Conservation (phyloP, 2,888 invertebrate genomes). For the Drosophila stalkeri region DNA sequence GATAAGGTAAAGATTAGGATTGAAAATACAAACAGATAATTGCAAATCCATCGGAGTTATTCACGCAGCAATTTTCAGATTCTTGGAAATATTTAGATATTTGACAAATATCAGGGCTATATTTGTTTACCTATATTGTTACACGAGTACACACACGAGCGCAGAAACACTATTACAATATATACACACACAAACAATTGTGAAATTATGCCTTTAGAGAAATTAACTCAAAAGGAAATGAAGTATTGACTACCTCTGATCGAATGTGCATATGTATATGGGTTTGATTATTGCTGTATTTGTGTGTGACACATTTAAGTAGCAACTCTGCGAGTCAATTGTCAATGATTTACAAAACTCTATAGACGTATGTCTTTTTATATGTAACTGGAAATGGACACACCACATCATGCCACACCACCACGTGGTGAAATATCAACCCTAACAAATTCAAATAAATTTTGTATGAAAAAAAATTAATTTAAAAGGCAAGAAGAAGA, state of each 20-base stretch:
- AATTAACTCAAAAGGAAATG: constrained; percentile 27
- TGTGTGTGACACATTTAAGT: constrained; percentile 37
- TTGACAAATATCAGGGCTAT: neutral
- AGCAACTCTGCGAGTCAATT: constrained; percentile 42
- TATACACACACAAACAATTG: neutral
- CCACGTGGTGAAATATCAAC: constrained; percentile 81
- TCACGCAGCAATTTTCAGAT: neutral
- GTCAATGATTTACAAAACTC: constrained; percentile 47
- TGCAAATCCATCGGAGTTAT: neutral
- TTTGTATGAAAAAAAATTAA: constrained; percentile 15
- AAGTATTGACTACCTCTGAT: constrained; percentile 48
- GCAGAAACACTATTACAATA: neutral
- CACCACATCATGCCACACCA: constrained; percentile 42
- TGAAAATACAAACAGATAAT: neutral
- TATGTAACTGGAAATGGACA: constrained; percentile 38
- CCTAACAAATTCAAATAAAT: constrained; percentile 70
- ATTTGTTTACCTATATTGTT: neutral
- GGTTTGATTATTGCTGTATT: neutral
- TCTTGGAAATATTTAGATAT: neutral
- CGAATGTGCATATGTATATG: constrained; percentile 7
- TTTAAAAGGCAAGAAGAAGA: constrained; percentile 47
- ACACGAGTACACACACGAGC: neutral
- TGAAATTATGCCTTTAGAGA: constrained; percentile 8
- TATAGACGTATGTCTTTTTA: neutral
- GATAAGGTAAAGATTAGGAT: neutral